Conservation (phyloP, 2,113 vertebrate species). For the Crotalus helleri region DNA sequence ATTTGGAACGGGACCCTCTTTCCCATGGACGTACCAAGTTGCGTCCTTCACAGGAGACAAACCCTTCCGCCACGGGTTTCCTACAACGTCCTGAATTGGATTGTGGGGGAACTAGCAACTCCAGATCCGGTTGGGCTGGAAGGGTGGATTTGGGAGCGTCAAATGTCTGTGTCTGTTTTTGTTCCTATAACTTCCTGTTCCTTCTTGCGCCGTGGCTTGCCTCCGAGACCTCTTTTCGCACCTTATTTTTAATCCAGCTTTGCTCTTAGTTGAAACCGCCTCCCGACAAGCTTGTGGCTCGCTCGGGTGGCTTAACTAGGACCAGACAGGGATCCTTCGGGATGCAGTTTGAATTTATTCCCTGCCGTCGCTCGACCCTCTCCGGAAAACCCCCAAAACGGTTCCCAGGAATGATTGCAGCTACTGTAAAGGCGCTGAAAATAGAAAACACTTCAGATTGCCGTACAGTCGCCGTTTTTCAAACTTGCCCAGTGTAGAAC, state of each 20-base stretch:
- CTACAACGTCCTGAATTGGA: neutral
- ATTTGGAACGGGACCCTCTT: neutral
- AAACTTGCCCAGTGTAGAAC: neutral
- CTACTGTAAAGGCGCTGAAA: neutral
- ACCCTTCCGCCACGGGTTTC: neutral
- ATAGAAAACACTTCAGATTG: neutral
- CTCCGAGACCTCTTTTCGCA: conserved; percentile 33
- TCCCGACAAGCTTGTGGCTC: neutral
- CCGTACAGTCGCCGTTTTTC: neutral
- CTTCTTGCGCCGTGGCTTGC: conserved; percentile 33
- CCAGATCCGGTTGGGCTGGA: neutral
- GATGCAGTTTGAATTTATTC: neutral
- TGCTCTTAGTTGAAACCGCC: neutral
- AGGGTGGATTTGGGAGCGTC: neutral
- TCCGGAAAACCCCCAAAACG: neutral
- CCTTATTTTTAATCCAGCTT: conserved; percentile 32
- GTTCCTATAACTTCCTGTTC: neutral
- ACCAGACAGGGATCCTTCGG: neutral
- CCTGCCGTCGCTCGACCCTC: neutral
- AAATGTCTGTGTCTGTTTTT: neutral
- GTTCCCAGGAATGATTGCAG: neutral
- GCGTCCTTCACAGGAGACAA: neutral
- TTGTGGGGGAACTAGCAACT: too few relatives aligned
- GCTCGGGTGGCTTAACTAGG: neutral
- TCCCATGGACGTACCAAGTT: neutral